Base-by-base conservation (phyloP, 2,888 invertebrate genomes). In the Morpho achilles region DNA sequence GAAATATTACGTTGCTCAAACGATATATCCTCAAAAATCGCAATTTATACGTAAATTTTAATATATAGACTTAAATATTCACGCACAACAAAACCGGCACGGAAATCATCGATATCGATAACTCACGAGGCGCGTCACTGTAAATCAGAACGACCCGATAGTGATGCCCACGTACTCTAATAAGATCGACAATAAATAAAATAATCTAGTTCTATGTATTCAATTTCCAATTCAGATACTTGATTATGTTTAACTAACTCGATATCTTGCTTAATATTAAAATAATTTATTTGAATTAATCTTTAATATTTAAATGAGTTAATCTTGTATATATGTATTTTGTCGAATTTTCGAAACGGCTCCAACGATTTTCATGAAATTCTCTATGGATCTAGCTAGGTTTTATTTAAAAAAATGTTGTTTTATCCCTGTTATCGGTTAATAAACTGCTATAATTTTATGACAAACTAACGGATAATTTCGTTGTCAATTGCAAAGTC, bases 121-220 rank as follows among this genome's bases (percentile, higher is more conserved):
- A 87, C 70, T 89, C 85, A 87, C 77, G 76, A 65, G 65, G 73
- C 69, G 74, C 87, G 84, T 85, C 88, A 81, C 81, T 84, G 86
- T 87, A 89, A 88, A 87, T 89, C 89, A 87, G 77, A 70, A 70
- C 78, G 76, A 81, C 79, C 80, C 73, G 83, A 82, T 87, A 89
- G 87, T 86, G 88, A 83, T 88, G 89, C 87, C 87, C 87, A 86
- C 87, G 84, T 84, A 73, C 68, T 67, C 73, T 75, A 79, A 81
- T 79, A 77, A 71, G 70, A 70, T 68, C 77, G 74, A 83, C 88
- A 82, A 87, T 87, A 86, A 84, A 86, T 83, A 82, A 77, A 72
- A 67, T 71, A 72, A 78, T 77, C 75, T 65, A 59, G 62, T 55
- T 69, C 65, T 71, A 74, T 74, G 75, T 75, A 76, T 80, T 81